These are phyloP conservation scores for Auanema freiburgensis DNA, from an alignment of 2,888 invertebrate genomes.

Conservation along the genomic window DNA sequence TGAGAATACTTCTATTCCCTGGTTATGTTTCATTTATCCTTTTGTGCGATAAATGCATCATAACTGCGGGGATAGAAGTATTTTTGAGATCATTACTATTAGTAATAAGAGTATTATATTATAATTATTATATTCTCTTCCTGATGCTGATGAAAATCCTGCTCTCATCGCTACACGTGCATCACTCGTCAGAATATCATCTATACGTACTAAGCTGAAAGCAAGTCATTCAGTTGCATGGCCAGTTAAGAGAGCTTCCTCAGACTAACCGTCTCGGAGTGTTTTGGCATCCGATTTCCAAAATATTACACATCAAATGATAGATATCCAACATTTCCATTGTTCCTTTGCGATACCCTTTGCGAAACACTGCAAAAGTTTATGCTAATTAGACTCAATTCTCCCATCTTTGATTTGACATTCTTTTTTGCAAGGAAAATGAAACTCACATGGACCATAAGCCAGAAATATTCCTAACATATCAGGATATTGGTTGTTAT, in stretches of 20 bases:
- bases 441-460: constrained; percentile 41
- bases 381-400: not conserved
- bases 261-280: constrained; percentile 28
- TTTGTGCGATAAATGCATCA: no score
- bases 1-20: no score
- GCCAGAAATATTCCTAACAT: constrained; percentile 48
- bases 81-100: no score
- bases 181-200: constrained; percentile 40
- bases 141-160: no score
- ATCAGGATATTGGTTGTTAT: constrained; percentile 43
- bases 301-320: constrained; percentile 42
- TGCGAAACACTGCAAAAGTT: constrained; percentile 39
- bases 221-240: not conserved
- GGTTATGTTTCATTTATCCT: no score
- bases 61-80: no score
- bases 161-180: constrained; percentile 35
- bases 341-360: constrained; percentile 36
- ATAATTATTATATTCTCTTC: no score
- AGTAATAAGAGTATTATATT: no score
- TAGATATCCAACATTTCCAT: constrained; percentile 46
- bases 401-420: not conserved
- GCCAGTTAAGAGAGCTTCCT: not conserved
- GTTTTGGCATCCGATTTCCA: constrained; percentile 39
- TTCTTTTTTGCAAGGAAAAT: not conserved
- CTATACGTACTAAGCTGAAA: constrained; percentile 33